phyloP scores from a whole-genome alignment of 1,140 invertebrate genomes.

The Hylaeus volcanicus region DNA sequence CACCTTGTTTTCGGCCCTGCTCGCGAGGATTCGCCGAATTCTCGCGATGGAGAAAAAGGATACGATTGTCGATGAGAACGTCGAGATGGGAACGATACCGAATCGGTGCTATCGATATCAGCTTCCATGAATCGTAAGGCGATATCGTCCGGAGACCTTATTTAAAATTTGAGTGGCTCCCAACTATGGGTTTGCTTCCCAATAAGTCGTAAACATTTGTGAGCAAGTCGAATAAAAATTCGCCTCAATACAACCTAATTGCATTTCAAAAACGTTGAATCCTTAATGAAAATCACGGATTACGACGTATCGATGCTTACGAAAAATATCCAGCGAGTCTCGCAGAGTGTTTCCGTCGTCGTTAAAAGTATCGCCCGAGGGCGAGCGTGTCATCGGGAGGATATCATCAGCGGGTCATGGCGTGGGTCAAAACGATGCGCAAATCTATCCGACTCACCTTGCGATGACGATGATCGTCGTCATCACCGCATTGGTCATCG shows the following conservation, averaged over 20 bases:
- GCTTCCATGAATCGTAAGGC: too few species aligned
- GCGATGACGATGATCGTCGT: conserved; percentile 16
- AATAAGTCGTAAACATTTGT: too few species aligned
- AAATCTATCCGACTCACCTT: conserved; percentile 48
- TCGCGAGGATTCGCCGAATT: not conserved
- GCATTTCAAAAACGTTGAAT: not conserved
- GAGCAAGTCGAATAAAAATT: not conserved
- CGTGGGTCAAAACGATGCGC: conserved; percentile 16
- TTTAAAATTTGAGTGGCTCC: too few species aligned
- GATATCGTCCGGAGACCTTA: too few species aligned
- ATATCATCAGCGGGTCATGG: conserved; percentile 37
- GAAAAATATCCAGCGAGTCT: not conserved
- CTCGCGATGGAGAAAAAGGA: not conserved
- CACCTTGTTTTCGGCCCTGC: too few species aligned
- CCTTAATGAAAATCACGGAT: not conserved
- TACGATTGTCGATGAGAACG: not conserved
- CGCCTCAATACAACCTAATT: not conserved
- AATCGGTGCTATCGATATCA: too few species aligned
- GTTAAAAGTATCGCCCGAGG: conserved; percentile 29
- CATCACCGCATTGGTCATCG: conserved; percentile 24
- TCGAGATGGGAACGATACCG: too few species aligned
- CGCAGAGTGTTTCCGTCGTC: not conserved
- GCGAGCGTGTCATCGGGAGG: conserved; percentile 36
- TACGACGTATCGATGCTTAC: not conserved
- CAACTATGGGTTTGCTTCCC: too few species aligned